Percentiles rank a stretch among this genome's conserved stretches.
phyloP scores from a whole-genome alignment of 2,797 vertebrate genomes.

The Alosa sapidissima region DNA sequence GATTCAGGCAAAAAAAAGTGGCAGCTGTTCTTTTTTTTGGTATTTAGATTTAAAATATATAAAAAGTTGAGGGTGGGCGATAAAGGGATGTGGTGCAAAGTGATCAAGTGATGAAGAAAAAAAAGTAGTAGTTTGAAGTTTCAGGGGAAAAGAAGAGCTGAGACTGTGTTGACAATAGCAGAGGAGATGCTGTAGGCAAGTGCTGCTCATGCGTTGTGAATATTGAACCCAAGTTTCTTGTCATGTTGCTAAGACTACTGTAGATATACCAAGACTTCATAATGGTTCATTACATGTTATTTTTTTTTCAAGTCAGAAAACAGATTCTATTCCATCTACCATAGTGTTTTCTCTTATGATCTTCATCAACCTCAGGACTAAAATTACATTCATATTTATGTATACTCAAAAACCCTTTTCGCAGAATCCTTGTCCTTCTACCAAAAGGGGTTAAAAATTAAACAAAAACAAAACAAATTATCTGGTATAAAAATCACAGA shows the following conservation, averaged over 20 bases:
- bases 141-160: slow-evolving; percentile 31
- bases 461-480: slow-evolving; percentile 68
- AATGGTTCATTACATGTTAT: slow-evolving; percentile 76
- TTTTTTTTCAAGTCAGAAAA: slow-evolving; percentile 74
- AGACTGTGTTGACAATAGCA: slow-evolving; percentile 57
- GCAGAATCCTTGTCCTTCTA: slow-evolving; percentile 71
- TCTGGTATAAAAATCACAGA: slow-evolving; percentile 71
- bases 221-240: slow-evolving; percentile 81
- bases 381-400: slow-evolving; percentile 82
- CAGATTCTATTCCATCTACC: slow-evolving; percentile 73
- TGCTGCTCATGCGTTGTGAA: slow-evolving; percentile 81
- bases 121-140: slow-evolving; percentile 51
- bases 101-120: slow-evolving; percentile 44
- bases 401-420: slow-evolving; percentile 66
- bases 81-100: slow-evolving; percentile 50
- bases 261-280: slow-evolving; percentile 82
- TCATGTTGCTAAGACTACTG: slow-evolving; percentile 83
- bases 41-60: slow-evolving; percentile 47
- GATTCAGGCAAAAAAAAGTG: slow-evolving; percentile 54
- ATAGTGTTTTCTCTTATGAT: slow-evolving; percentile 70
- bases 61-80: slow-evolving; percentile 55
- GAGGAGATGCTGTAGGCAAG: slow-evolving; percentile 75
- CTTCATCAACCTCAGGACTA: slow-evolving; percentile 81
- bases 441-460: slow-evolving; percentile 69
- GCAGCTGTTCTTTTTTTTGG: slow-evolving; percentile 56